Base-by-base conservation (phyloP, 2,797 vertebrate genomes). In the Paramormyrops hopkinsi region DNA sequence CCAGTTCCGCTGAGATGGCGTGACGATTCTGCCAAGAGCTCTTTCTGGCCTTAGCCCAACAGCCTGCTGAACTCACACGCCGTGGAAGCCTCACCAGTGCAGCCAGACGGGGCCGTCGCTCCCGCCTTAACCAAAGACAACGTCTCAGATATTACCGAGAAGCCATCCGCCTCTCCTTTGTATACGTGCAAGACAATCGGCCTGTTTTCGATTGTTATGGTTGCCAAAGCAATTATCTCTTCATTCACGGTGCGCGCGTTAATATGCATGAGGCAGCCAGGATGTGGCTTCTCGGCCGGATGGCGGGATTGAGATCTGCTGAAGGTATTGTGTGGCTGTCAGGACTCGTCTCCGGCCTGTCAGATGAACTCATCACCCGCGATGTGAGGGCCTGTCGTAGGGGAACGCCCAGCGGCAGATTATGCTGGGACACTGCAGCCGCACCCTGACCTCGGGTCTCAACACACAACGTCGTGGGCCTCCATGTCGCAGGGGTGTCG, bases 281-380 rank as follows among this genome's bases (percentile, higher is more conserved):
- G 56, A 48, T 53, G 22, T 79, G 88, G 89, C 87, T 90, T 90
- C 91, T 89, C 54, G 4, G 44, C 29, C 19, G 29, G 87, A 91
- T 11, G 14, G 50, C 88, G 91, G 90, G 92, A 93, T 91, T 91
- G 92, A 94, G 93, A 92, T 93, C 94, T 94, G 88, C 76, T 90
- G 86, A 90, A 90, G 91, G 91, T 93, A 94, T 96, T 96, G 95
- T 95, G 89, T 82, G 91, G 91, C 92, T 96, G 95, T 96, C 96
- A 95, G 91, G 89, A 65, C 54, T 73, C 88, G 11, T 76, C 83
- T 56, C 25, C 89, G 54, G 41, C 91, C 89, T 14, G 41, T 87
- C 0, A 56, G 88, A 93, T 92, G 90, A 93, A 92, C 92, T 91
- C 92, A 91, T 94, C 93, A 92, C 90, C 33, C 90, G 87, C 90